Evolutionary conservation across 2,113 vertebrate species (phyloP).

Genomic region (Clarias magur): DNA sequence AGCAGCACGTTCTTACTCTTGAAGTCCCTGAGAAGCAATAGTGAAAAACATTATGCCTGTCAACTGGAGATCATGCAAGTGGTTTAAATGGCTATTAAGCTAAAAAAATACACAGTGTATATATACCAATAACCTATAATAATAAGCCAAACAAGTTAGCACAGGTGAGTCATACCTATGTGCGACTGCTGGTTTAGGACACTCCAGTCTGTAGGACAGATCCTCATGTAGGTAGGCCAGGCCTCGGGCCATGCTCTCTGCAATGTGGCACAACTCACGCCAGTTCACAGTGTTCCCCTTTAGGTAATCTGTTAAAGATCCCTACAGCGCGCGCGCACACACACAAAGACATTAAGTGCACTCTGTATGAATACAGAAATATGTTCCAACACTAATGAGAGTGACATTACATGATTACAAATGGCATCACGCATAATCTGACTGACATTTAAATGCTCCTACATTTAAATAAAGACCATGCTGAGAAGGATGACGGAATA

Average conservation of each 20-base stretch:
- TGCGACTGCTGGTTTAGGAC: slow-evolving; percentile 94
- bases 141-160: background rate
- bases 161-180: slow-evolving; percentile 79
- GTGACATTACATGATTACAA: background rate
- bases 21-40: slow-evolving; percentile 83
- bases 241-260: slow-evolving; percentile 91
- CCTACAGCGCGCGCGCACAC: slow-evolving; percentile 69
- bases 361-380: background rate
- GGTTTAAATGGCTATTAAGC: too few species aligned
- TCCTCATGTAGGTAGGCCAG: slow-evolving; percentile 97
- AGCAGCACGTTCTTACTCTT: slow-evolving; percentile 98
- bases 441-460: background rate
- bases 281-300: slow-evolving; percentile 94
- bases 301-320: slow-evolving; percentile 92
- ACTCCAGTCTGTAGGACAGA: slow-evolving; percentile 88
- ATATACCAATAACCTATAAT: background rate
- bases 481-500: slow-evolving; percentile 25
- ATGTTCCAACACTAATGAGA: background rate
- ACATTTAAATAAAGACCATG: background rate
- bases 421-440: too few species aligned
- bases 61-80: background rate
- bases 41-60: slow-evolving; percentile 10
- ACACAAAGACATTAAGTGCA: background rate
- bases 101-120: too few species aligned
- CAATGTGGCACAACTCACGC: slow-evolving; percentile 93